Base-by-base conservation (phyloP, 2,113 vertebrate genomes). In the Oncorhynchus gorbuscha region DNA sequence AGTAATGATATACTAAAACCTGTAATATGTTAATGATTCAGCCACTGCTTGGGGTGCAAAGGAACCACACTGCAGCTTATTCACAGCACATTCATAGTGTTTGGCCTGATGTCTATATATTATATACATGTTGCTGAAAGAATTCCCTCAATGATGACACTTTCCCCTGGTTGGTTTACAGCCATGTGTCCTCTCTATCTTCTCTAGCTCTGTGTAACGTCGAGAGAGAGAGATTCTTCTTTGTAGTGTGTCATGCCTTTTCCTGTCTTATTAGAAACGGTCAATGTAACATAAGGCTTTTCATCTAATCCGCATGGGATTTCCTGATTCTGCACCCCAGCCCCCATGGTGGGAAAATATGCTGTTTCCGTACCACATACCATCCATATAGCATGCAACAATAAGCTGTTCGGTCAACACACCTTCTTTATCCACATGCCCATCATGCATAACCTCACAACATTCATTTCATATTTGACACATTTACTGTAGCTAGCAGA, bases 1-100 rank as follows among this genome's bases (percentile, higher is more conserved):
- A 74, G 69, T 79, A 80, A 83, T 83, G 16, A 72, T 70, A 83
- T 72, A 76, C 74, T 61, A 73, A 80, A 81, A 75, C 65, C 70
- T 81, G 68, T 76, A 39, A 61, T 20, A 76, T 18, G 72, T 73
- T 83, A 78, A 85, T 79, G 74, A 85, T 81, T 75, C 49, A 68
- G 22, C 24, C 48, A 28, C 11, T 28, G 39, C 45, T 49, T 28
- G 48, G 69, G 1, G 22, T 1, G 4, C 24, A 14, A 12, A 6
- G 3, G 13, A 18, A 51, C 59, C 14, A n/a, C 2, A 8, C 59
- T n/a, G 39, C 39, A 11, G 2, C 39, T 45, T 45, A 45, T 45
- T 45, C 39, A 45, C 35, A 39, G 8, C 35, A 35, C 39, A 39
- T 2, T 39, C 39, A 39, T 2, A 39, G 39, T 9, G 39, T 45